Conservation (phyloP, 2,797 vertebrate genomes). For the Chelidonichthys spinosus region DNA sequence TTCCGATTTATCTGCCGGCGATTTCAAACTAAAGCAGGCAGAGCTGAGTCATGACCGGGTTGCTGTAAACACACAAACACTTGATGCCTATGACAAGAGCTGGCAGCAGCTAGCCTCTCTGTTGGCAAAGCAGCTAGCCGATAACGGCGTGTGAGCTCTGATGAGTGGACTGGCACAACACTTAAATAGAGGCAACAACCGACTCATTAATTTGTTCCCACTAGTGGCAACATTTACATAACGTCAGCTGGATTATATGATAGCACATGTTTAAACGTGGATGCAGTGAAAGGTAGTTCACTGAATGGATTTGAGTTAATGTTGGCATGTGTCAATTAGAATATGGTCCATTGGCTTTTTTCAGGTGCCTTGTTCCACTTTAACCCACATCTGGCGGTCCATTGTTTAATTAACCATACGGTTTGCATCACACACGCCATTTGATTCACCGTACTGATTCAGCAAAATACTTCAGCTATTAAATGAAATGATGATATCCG, state of each 20-base stretch:
- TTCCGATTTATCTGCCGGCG: slow-evolving; percentile 31
- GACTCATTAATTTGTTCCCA: slow-evolving; percentile 15
- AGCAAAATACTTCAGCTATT: slow-evolving; percentile 1
- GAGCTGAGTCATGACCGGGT: slow-evolving; percentile 20
- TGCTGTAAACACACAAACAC: slow-evolving; percentile 33
- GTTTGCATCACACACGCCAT: background rate
- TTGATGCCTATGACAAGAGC: slow-evolving; percentile 12
- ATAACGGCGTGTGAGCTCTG: slow-evolving; percentile 33
- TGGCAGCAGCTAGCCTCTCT: slow-evolving; percentile 20
- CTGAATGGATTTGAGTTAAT: background rate
- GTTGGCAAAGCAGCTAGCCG: slow-evolving; percentile 17
- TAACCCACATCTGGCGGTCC: background rate
- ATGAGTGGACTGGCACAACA: slow-evolving; percentile 22
- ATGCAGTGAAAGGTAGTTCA: background rate
- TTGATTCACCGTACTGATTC: background rate
- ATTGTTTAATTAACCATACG: background rate
- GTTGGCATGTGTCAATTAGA: background rate
- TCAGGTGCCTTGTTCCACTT: background rate
- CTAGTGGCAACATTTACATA: background rate
- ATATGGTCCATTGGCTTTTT: background rate
- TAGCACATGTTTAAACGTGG: background rate
- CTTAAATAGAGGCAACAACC: slow-evolving; percentile 15
- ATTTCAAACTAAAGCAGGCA: slow-evolving; percentile 20
- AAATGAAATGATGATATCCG: slow-evolving; percentile 7
- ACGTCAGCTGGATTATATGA: background rate